Percentiles rank a stretch among this genome's conserved stretches.
Conservation (phyloP, 2,888 invertebrate species). For the Drosophila nr. medialis region DNA sequence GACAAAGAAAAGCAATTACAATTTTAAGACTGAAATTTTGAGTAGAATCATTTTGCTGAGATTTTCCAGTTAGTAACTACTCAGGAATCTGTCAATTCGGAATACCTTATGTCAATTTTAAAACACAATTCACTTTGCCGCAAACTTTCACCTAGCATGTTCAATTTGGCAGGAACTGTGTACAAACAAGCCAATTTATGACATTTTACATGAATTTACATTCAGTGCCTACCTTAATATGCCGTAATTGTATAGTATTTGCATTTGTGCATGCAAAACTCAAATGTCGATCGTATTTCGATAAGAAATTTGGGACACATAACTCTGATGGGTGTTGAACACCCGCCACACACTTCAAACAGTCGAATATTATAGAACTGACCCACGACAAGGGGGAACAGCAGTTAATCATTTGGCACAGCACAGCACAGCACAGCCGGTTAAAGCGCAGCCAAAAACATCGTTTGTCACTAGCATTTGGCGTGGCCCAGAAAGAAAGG, state of each 20-base stretch:
- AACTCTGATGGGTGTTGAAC: slow-evolving; percentile 27
- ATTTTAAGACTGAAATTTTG: neutral
- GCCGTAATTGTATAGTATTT: slow-evolving; percentile 43
- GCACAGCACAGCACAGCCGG: slow-evolving; percentile 17
- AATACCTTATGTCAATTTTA: neutral
- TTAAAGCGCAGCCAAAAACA: slow-evolving; percentile 57
- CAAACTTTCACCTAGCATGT: slow-evolving; percentile 18
- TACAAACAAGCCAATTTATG: slow-evolving; percentile 29
- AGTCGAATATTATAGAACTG: slow-evolving; percentile 38
- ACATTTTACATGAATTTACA: slow-evolving; percentile 14
- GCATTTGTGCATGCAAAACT: slow-evolving; percentile 54
- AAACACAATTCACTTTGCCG: neutral
- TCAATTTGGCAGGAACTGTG: slow-evolving; percentile 29
- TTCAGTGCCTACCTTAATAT: slow-evolving; percentile 43
- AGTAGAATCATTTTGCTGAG: no score
- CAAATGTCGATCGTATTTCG: slow-evolving; percentile 32
- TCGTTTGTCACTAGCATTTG: slow-evolving; percentile 65
- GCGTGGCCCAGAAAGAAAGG: slow-evolving; percentile 67
- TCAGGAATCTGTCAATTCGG: neutral
- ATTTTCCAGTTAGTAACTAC: no score
- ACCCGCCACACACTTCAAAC: neutral
- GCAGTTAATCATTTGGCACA: slow-evolving; percentile 63
- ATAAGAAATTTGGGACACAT: slow-evolving; percentile 53
- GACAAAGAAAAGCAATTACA: neutral
- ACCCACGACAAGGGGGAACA: slow-evolving; percentile 43